Evolutionary conservation across 2,797 vertebrate species (phyloP).

Genomic region (Ceryle rudis): DNA sequence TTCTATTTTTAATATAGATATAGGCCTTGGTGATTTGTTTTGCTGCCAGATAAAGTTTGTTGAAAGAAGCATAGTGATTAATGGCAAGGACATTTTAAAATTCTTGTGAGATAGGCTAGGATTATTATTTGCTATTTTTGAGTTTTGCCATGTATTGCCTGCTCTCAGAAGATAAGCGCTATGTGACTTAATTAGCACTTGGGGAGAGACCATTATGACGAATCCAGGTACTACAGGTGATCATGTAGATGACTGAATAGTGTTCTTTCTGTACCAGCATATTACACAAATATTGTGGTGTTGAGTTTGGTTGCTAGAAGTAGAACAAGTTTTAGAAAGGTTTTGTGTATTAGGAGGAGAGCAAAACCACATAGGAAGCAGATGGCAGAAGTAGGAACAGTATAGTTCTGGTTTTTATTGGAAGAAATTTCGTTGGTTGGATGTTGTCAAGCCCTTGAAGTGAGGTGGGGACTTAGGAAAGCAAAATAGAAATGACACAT

Average conservation of each 20-base stretch:
- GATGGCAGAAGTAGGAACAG: not conserved
- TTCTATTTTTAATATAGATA: slow-evolving; percentile 33
- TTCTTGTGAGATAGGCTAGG: not conserved
- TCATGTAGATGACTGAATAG: not conserved
- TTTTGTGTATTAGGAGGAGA: not conserved
- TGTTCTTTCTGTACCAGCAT: not conserved
- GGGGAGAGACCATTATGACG: not conserved
- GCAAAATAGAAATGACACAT: not conserved
- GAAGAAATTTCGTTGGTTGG: not conserved
- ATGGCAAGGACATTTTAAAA: slow-evolving; percentile 8
- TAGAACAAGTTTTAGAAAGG: not conserved
- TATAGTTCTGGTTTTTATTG: not conserved
- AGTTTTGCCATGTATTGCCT: not conserved
- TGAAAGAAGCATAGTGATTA: not conserved
- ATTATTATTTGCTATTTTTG: slow-evolving; percentile 29
- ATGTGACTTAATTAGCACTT: slow-evolving; percentile 19
- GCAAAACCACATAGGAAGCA: not conserved
- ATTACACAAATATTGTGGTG: not conserved
- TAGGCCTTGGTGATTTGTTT: slow-evolving; percentile 1
- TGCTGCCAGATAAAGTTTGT: slow-evolving; percentile 16
- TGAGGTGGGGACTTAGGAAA: not conserved
- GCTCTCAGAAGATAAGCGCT: slow-evolving; percentile 10
- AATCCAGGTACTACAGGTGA: not conserved
- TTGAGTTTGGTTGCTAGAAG: not conserved
- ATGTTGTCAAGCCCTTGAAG: not conserved